Evolutionary conservation across 1,140 invertebrate genomes (phyloP), one percentile per base, ranked within the genome.

Genomic region (Pogonus chalceus): DNA sequence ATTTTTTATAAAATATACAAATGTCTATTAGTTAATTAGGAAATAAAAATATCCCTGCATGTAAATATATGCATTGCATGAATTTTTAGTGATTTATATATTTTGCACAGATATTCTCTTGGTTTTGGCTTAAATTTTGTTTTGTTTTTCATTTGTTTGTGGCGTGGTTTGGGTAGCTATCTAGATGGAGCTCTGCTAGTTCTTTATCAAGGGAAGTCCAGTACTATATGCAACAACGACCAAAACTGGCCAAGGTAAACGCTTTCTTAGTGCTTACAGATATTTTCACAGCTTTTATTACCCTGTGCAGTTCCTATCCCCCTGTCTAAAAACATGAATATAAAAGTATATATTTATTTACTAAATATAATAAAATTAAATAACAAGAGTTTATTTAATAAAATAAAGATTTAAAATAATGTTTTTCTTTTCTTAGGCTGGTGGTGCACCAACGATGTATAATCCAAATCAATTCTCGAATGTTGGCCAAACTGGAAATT

Each of bases 171-270:
- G 65, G 70, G 65, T 73, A 79, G 77, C 73, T 79, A 68, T 79
- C 77, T 72, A 76, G 77, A 66, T 79, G 76, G 76, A 79, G 78
- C 71, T 79, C 77, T 53, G 65, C 76, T 70, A 79, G 78, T 72
- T 79, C 77, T 64, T 69, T 79, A 62, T 79, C 78, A 57, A 73
- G 74, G 69, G 78, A 79, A 65, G 78, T 79, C 61, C 76, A 78
- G 65, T 77, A 71, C 68, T 79, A 79, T 72, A 79, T 66, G 64
- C 58, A 54, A 54, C 55, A 57, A 51, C 63, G 64, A 53, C 49
- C 55, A 57, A 52, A 50, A 43, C 37, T 10, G 37, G 18, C 18
- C 37, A 43, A 18, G 9, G 7, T 12, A 43, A 4, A 43, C 26
- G 18, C 37, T 43, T 43, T 43, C n/a, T n/a, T n/a, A n/a, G n/a